Percentiles rank a stretch among this genome's conserved stretches.
These are phyloP conservation scores for Pangasius djambal DNA, from an alignment of 2,797 vertebrate genomes.

Conservation along the genomic window DNA sequence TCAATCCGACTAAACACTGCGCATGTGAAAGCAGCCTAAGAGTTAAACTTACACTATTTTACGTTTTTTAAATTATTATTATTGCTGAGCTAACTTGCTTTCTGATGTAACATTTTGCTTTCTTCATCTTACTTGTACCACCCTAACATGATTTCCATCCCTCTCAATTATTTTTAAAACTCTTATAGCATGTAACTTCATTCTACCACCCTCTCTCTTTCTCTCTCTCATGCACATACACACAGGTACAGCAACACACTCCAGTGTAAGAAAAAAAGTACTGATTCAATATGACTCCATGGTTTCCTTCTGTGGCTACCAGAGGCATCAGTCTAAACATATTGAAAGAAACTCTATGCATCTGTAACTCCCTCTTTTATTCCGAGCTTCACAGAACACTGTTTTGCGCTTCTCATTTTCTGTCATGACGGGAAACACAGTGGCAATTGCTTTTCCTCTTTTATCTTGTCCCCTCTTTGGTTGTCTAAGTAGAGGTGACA, in stretches of 20 bases:
- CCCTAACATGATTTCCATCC: neutral
- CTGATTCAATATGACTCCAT: neutral
- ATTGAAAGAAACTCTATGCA: conserved; percentile 44
- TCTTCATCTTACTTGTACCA: neutral
- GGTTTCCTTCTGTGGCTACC: conserved; percentile 15
- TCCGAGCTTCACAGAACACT: conserved; percentile 37
- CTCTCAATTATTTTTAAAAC: neutral
- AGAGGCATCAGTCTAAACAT: conserved; percentile 41
- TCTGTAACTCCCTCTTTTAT: conserved; percentile 21
- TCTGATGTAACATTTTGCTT: neutral
- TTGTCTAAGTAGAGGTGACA: conserved; percentile 59
- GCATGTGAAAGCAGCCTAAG: neutral
- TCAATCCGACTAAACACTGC: neutral
- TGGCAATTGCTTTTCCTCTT: conserved; percentile 51
- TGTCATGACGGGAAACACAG: conserved; percentile 37
- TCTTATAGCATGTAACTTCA: neutral
- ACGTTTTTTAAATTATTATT: neutral
- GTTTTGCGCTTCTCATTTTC: conserved; percentile 52
- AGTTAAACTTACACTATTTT: neutral
- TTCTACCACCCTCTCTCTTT: neutral
- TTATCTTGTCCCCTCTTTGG: conserved; percentile 36
- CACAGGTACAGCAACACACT: neutral
- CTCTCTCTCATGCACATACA: neutral
- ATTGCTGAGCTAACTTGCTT: neutral
- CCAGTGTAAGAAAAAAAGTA: neutral